These are phyloP conservation scores for Chauna torquata DNA, from an alignment of 2,113 vertebrate genomes.

Conservation along the genomic window DNA sequence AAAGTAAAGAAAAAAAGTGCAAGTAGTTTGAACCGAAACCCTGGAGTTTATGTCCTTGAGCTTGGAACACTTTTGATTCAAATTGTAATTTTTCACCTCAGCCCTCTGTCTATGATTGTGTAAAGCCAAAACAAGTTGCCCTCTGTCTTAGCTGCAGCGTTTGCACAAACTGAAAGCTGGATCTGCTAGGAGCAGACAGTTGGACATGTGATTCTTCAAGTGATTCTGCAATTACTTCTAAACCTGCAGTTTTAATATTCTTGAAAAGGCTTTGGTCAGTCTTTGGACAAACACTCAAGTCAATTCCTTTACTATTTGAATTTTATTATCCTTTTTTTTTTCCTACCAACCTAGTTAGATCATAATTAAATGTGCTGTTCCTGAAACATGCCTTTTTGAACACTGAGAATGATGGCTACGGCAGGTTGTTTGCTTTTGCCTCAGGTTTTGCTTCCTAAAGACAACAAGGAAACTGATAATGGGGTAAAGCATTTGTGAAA, in stretches of 20 bases:
- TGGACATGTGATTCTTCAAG: neutral
- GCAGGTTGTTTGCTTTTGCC: neutral
- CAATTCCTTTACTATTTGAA: neutral
- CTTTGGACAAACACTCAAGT: neutral
- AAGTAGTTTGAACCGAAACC: neutral
- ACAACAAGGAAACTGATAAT: neutral
- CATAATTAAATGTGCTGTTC: neutral
- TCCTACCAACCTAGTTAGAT: neutral
- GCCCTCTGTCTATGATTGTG: neutral
- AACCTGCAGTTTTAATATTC: neutral
- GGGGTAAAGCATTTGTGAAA: neutral
- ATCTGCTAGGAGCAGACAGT: neutral
- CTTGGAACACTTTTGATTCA: neutral
- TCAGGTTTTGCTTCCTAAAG: neutral
- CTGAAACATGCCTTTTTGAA: neutral
- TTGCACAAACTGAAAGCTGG: neutral
- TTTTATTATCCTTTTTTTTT: neutral
- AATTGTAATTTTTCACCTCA: neutral
- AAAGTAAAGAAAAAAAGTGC: rapidly evolving
- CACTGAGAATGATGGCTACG: neutral
- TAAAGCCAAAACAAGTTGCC: neutral
- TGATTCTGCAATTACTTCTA: neutral
- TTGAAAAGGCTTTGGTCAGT: neutral
- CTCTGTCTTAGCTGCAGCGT: neutral
- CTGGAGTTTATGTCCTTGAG: neutral